Conservation (phyloP, 1,140 invertebrate genomes). For the Chironomus striatipennis region DNA sequence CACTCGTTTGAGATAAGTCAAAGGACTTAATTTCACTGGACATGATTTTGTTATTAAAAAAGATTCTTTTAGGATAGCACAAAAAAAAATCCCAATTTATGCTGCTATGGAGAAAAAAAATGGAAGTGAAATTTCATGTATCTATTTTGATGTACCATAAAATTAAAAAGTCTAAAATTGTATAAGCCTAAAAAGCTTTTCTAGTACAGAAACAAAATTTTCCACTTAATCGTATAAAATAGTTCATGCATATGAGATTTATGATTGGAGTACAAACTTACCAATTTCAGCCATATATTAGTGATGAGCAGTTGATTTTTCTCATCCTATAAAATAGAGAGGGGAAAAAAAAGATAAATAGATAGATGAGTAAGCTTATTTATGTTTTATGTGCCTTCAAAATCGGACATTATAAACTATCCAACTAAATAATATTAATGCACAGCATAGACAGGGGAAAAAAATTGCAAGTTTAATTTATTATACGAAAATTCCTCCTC, state of each 20-base stretch:
- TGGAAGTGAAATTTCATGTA: no score
- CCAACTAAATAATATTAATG: not conserved
- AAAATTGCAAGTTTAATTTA: not conserved
- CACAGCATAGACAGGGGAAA: not conserved
- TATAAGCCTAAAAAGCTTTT: no score
- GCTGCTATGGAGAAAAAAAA: no score
- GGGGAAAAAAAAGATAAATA: conserved; percentile 33
- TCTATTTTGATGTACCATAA: no score
- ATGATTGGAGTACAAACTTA: conserved; percentile 29
- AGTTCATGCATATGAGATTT: not conserved
- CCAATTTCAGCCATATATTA: conserved; percentile 76
- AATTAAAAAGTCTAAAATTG: no score
- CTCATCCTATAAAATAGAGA: conserved; percentile 60
- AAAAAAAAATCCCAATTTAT: no score
- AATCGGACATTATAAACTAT: not conserved
- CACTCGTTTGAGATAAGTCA: no score
- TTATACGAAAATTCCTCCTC: not conserved
- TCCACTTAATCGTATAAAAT: not conserved
- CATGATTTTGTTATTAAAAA: no score
- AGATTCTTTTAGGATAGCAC: no score
- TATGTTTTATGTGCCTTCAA: not conserved
- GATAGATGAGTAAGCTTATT: not conserved
- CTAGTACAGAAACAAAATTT: no score
- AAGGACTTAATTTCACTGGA: no score
- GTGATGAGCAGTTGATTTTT: conserved; percentile 76